phyloP scores from a whole-genome alignment of 2,797 vertebrate genomes.

The Enteromius radiatus region DNA sequence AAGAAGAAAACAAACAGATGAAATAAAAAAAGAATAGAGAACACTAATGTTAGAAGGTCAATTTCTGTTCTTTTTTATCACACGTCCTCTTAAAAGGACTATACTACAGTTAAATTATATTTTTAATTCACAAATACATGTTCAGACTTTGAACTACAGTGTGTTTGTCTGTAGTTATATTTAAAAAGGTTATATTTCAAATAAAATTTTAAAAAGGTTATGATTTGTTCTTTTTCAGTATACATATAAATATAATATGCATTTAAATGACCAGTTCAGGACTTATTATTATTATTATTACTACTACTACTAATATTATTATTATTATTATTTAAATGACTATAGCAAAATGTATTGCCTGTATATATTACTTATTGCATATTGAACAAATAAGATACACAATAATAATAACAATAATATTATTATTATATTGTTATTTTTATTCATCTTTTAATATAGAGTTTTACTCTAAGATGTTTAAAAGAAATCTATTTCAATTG shows the following conservation, averaged over 20 bases:
- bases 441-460: not conserved
- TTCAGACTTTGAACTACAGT: not conserved
- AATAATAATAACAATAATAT: not conserved
- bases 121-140: not conserved
- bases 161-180: not conserved
- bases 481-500: not conserved
- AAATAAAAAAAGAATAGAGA: not conserved
- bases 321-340: not conserved
- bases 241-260: not conserved
- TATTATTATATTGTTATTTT: not conserved
- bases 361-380: not conserved
- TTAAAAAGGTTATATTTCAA: not conserved
- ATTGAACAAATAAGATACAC: not conserved
- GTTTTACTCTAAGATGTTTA: not conserved
- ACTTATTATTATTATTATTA: not conserved
- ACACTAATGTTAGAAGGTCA: not conserved
- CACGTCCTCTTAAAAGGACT: not conserved
- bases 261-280: not conserved
- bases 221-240: not conserved
- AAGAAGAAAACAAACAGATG: too few relatives aligned
- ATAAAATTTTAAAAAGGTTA: not conserved
- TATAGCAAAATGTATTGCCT: not conserved
- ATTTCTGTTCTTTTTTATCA: not conserved
- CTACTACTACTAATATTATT: not conserved
- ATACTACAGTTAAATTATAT: not conserved